phyloP scores from a whole-genome alignment of 2,113 vertebrate genomes.

The Odontophorus gujanensis region DNA sequence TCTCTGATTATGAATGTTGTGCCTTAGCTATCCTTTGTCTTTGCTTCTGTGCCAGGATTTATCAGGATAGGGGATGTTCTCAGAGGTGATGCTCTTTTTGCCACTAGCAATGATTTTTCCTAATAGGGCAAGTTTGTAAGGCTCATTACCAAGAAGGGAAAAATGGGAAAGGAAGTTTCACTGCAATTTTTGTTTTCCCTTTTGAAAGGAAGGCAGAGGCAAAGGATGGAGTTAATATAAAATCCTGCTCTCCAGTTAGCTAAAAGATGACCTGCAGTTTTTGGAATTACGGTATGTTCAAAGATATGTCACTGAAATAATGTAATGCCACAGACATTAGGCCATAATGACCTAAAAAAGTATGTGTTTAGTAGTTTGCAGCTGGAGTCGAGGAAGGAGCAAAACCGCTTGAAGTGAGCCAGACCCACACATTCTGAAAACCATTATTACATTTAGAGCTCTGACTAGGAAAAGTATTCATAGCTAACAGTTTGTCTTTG shows the following conservation, averaged over 20 bases:
- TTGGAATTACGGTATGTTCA: conserved; percentile 79
- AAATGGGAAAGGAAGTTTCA: conserved; percentile 4
- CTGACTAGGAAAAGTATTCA: conserved; percentile 26
- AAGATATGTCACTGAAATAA: conserved; percentile 83
- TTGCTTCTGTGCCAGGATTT: conserved; percentile 42
- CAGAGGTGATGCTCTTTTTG: conserved; percentile 16
- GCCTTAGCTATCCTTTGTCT: conserved; percentile 33
- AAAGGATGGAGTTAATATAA: conserved; percentile 63
- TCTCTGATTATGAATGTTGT: conserved; percentile 49
- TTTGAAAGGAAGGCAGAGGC: neutral
- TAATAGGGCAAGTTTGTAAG: conserved; percentile 62
- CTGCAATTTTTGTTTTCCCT: neutral
- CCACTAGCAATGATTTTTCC: conserved; percentile 46
- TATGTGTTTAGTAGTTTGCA: conserved; percentile 84
- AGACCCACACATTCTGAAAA: conserved; percentile 73
- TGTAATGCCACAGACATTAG: conserved; percentile 80
- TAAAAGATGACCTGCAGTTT: conserved; percentile 74
- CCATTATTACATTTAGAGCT: conserved; percentile 40
- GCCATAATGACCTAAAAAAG: conserved; percentile 83
- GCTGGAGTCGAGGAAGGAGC: conserved; percentile 76
- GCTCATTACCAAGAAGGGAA: conserved; percentile 64
- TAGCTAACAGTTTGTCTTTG: conserved; percentile 30
- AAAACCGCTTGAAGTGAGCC: conserved; percentile 77
- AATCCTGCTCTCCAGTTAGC: conserved; percentile 55
- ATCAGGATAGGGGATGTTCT: conserved; percentile 31